Conservation (phyloP, 1,140 invertebrate genomes). For the Bombus superbus region DNA sequence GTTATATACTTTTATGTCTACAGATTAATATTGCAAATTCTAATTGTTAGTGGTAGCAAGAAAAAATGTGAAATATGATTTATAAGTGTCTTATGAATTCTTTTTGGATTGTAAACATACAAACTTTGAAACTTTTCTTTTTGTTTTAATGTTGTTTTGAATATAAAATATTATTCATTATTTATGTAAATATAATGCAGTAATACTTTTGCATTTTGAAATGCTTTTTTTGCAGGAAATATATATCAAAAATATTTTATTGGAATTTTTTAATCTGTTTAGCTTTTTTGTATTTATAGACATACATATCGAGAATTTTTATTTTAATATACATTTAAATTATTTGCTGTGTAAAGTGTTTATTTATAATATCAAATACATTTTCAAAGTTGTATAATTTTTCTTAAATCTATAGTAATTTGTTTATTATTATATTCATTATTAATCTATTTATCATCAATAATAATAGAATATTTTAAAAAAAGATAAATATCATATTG, state of each 20-base stretch:
- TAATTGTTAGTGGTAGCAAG: background rate
- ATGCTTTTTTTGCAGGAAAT: background rate
- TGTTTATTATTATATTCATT: background rate
- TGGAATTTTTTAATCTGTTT: background rate
- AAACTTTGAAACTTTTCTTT: background rate
- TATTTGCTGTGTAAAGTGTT: background rate
- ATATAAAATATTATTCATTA: background rate
- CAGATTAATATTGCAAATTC: background rate
- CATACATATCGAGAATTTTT: background rate
- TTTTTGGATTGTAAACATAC: background rate
- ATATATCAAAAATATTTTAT: background rate
- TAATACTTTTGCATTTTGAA: background rate
- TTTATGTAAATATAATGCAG: background rate
- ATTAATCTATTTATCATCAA: background rate
- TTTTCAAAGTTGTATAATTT: background rate
- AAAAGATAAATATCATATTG: background rate
- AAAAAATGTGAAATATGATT: background rate
- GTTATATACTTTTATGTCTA: conserved; percentile 28
- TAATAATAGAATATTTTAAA: background rate
- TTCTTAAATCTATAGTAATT: background rate
- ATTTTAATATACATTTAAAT: background rate
- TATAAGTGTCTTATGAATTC: background rate
- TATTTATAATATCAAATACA: background rate
- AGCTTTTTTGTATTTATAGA: background rate
- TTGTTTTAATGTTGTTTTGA: background rate